phyloP scores from a whole-genome alignment of 2,888 invertebrate species.

The Phortica okadai region DNA sequence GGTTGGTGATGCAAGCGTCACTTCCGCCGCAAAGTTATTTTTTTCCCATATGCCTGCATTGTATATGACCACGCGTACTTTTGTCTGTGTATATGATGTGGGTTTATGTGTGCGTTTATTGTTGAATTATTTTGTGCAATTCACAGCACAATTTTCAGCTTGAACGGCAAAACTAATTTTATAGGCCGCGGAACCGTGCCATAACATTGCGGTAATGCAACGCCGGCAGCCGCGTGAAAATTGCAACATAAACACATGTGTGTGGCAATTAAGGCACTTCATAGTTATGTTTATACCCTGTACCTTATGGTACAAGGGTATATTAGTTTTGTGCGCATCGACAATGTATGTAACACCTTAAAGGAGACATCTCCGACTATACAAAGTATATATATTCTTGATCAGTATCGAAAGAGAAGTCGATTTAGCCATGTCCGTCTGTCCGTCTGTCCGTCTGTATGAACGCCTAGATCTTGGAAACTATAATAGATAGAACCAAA shows the following conservation, averaged over 20 bases:
- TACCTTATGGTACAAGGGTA: too few relatives aligned
- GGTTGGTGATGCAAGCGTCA: background rate
- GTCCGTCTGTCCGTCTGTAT: too few relatives aligned
- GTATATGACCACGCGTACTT: too few relatives aligned
- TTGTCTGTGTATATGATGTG: background rate
- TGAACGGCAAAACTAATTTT: constrained; percentile 48
- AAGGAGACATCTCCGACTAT: too few relatives aligned
- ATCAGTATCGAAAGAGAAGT: too few relatives aligned
- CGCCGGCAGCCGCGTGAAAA: constrained; percentile 47
- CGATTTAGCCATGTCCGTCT: too few relatives aligned
- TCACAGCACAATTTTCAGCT: constrained; percentile 49
- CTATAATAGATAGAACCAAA: too few relatives aligned
- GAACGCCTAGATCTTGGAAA: too few relatives aligned
- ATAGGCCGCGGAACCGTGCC: constrained; percentile 19
- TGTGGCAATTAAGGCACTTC: constrained; percentile 38
- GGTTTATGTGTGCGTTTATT: background rate
- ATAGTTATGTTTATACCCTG: background rate
- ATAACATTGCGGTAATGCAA: background rate
- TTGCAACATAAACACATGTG: constrained; percentile 56
- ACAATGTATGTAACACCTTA: too few relatives aligned
- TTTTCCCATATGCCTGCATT: background rate
- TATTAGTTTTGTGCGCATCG: too few relatives aligned
- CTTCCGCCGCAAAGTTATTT: constrained; percentile 1
- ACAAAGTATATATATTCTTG: too few relatives aligned
- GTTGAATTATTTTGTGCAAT: constrained; percentile 41